Base-by-base conservation (phyloP, 2,113 vertebrate genomes). In the Alligator mississippiensis region DNA sequence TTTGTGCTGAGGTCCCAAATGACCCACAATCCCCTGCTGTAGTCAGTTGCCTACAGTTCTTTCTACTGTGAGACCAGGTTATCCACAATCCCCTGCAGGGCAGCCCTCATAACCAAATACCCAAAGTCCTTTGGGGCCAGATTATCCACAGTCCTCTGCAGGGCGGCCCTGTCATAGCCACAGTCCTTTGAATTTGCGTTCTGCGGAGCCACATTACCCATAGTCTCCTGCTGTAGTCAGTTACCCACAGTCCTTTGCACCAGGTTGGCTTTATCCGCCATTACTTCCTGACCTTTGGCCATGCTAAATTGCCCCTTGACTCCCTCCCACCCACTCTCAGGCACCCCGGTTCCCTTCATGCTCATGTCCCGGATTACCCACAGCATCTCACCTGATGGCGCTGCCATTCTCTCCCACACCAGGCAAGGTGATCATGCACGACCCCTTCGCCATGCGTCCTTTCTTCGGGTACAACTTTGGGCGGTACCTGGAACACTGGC, bases 381-480 rank as follows among this genome's bases (percentile, higher is more conserved):
- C 27, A 55, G 5, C 15, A 13, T 16, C 54, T 15, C 58, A 30
- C 74, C 61, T 34, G 34, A 34, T 34, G 34, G 34, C 77, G 15
- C 28, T 82, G 4, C 34, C 30, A 14, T 66, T 28, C 68, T 8
- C 3, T 7, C 64, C 80, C 27, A 17, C 25, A 64, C 18, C 85
- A 98, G 98, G 98, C 13, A 98, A 98, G 91, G 84, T 91, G 82
- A 96, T 98, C 92, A 98, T 98, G 98, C 98, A 98, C 1, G 98
- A 98, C 84, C 98, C 98, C 55, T 98, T 98, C 87, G 98, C 98
- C 89, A 98, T 98, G 98, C 94, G 98, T 13, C 98, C 98, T 6
- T 98, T 98, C 94, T 98, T 98, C 3, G 98, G 98, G 54, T 98
- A 98, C 94, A 98, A 98, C 89, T 98, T 97, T 28, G 97, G 97